Evolutionary conservation across 2,888 invertebrate species (phyloP).

Genomic region (Balanococcus diminutus): DNA sequence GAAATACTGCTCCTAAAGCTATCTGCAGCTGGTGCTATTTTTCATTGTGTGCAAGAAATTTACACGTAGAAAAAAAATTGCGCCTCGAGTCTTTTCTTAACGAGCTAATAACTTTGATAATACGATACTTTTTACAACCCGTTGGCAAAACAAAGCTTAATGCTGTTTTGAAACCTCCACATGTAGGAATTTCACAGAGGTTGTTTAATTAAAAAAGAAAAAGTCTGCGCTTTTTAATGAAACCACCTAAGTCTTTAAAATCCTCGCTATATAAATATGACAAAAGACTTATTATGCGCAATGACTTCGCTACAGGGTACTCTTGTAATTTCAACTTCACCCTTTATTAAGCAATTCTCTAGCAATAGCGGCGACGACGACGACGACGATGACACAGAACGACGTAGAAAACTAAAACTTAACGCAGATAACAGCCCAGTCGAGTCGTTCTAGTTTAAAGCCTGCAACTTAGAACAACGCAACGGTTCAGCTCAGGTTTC

Average conservation of each 20-base stretch:
- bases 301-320: neutral
- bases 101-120: neutral
- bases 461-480: neutral
- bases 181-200: neutral
- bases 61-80: neutral
- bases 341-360: conserved; percentile 4
- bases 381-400: neutral
- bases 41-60: no score
- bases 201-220: conserved; percentile 4
- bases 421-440: neutral
- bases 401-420: neutral
- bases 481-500: neutral
- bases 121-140: neutral
- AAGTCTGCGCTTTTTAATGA: neutral
- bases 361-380: no score
- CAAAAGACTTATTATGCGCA: conserved; percentile 31
- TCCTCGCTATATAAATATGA: neutral
- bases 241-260: neutral
- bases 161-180: neutral
- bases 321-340: conserved; percentile 10
- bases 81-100: neutral
- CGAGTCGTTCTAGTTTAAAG: neutral
- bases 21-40: no score
- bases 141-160: neutral
- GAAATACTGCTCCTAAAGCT: neutral